Evolutionary conservation across 2,797 vertebrate genomes (phyloP).

Genomic region (Coreius guichenoti): DNA sequence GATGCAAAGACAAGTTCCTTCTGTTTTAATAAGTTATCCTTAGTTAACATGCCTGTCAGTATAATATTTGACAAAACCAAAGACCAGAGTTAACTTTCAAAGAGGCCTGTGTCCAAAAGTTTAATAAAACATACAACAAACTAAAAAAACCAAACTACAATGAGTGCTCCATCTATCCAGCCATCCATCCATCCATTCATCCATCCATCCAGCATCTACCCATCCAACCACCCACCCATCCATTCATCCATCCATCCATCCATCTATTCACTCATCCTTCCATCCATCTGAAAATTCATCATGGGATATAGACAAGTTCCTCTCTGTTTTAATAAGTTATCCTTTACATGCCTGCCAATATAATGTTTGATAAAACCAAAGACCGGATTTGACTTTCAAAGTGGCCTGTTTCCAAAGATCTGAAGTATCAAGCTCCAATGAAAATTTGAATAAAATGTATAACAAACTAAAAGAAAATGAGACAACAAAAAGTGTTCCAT

Average conservation of each 20-base stretch:
- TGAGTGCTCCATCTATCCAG: not conserved
- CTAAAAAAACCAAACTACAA: rapidly evolving
- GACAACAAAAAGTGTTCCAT: too few species aligned
- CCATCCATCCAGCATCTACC: not conserved
- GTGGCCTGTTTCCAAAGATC: not conserved
- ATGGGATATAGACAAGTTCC: not conserved
- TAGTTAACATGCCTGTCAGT: not conserved
- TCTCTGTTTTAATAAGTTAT: constrained; percentile 25
- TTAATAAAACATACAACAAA: not conserved
- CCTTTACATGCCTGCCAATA: not conserved
- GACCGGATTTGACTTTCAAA: constrained; percentile 11
- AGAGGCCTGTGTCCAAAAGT: constrained; percentile 16
- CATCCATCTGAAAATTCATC: not conserved
- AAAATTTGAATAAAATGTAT: not conserved
- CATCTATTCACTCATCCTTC: not conserved
- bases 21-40: constrained; percentile 30
- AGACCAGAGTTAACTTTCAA: constrained; percentile 26
- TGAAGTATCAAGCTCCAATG: not conserved
- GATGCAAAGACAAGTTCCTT: constrained; percentile 15
- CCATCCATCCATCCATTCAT: not conserved
- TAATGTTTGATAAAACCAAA: constrained; percentile 37
- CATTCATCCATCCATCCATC: not conserved
- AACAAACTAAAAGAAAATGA: too few species aligned
- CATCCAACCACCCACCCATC: not conserved
- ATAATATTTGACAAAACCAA: constrained; percentile 36